Conservation (phyloP, 2,888 invertebrate species). For the Cordilura impudica region DNA sequence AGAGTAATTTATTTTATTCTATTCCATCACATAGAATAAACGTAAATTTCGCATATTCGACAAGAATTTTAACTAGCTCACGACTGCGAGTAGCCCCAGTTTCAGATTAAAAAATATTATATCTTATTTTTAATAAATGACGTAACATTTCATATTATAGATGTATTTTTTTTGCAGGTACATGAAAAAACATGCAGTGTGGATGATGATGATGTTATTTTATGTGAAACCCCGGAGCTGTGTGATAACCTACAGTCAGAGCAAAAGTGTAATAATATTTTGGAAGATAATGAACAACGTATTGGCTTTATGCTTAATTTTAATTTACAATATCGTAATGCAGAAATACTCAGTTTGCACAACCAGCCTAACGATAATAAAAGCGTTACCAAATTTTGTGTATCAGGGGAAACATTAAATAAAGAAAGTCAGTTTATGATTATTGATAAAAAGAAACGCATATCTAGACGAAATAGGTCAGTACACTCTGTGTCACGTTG, state of each 20-base stretch:
- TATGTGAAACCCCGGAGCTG: conserved; percentile 77
- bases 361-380: not conserved
- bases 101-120: too few relatives aligned
- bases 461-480: conserved; percentile 77
- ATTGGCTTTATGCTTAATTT: conserved; percentile 79
- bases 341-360: conserved; percentile 20
- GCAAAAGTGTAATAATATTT: conserved; percentile 53
- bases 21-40: too few relatives aligned
- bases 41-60: too few relatives aligned
- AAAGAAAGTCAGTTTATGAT: conserved; percentile 63
- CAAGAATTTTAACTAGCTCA: too few relatives aligned
- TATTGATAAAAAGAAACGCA: conserved; percentile 72
- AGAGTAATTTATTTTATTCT: too few relatives aligned
- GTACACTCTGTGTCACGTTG: conserved; percentile 78
- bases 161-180: conserved; percentile 70
- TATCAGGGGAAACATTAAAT: conserved; percentile 15
- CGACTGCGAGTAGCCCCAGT: too few relatives aligned
- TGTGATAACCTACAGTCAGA: conserved; percentile 52
- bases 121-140: not conserved
- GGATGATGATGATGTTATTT: conserved; percentile 73
- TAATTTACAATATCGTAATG: conserved; percentile 71
- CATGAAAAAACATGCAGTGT: conserved; percentile 79
- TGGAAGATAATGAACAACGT: conserved; percentile 72
- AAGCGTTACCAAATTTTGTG: not conserved
- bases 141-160: not conserved